Percentiles rank a stretch among this genome's conserved stretches.
Evolutionary conservation across 2,888 invertebrate genomes (phyloP).

Genomic region (Galerucella nymphaeae): DNA sequence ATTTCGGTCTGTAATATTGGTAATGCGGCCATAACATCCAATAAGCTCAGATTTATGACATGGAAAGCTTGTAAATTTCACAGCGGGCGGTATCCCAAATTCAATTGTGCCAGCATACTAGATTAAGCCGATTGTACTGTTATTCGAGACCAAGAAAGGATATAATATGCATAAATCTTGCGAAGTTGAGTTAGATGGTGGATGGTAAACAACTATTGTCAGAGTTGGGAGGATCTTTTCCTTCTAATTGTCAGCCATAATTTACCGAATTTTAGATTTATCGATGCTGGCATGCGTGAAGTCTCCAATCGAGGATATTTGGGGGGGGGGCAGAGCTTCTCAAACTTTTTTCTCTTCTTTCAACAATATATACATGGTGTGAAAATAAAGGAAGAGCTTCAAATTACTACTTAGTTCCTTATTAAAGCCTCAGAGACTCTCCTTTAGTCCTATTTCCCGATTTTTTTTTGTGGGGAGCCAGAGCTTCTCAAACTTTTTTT

Average conservation of each 20-base stretch:
- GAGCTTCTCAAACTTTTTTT: no score
- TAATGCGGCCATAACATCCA: slow-evolving; percentile 67
- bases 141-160: slow-evolving; percentile 48
- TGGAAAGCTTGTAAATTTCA: slow-evolving; percentile 63
- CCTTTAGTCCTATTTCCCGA: no score
- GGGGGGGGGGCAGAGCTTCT: no score
- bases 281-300: neutral
- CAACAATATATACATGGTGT: no score
- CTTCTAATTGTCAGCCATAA: neutral
- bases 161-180: slow-evolving; percentile 31
- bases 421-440: no score
- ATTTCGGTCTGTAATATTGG: slow-evolving; percentile 62
- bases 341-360: no score
- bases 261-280: slow-evolving; percentile 11
- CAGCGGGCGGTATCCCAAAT: slow-evolving; percentile 64
- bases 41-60: slow-evolving; percentile 65
- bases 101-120: slow-evolving; percentile 64
- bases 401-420: no score
- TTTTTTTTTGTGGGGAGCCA: no score
- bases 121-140: slow-evolving; percentile 62
- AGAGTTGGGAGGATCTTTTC: slow-evolving; percentile 10
- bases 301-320: neutral
- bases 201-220: slow-evolving; percentile 37
- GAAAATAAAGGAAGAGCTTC: no score
- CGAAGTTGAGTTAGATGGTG: slow-evolving; percentile 4